These are phyloP conservation scores for Phymanthus crucifer DNA, from an alignment of 92 coral and sea anemone genomes.

Conservation along the genomic window DNA sequence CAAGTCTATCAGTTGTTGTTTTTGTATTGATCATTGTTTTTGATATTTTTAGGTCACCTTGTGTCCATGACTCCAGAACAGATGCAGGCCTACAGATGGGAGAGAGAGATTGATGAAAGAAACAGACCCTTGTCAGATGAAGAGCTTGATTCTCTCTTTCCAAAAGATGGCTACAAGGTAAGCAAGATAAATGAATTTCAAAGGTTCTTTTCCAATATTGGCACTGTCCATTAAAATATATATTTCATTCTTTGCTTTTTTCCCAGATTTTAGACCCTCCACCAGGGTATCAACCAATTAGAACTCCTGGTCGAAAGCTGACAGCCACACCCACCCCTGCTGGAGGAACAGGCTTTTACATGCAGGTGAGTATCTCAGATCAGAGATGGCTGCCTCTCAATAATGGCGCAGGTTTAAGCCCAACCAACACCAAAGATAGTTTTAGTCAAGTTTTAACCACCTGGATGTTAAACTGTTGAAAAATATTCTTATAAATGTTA, in stretches of 20 bases:
- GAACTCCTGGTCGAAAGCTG: conserved; percentile 96
- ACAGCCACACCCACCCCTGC: conserved; percentile 98
- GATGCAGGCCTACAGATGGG: conserved; percentile 99
- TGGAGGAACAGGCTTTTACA: conserved; percentile 92
- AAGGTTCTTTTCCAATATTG: background rate
- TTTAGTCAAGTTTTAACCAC: too few relatives aligned
- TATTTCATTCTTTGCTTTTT: background rate
- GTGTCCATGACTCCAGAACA: conserved; percentile 99
- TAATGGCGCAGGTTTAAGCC: too few relatives aligned
- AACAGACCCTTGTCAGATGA: conserved; percentile 93
- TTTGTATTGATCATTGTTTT: background rate
- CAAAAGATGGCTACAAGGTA: conserved; percentile 99
- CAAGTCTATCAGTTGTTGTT: background rate
- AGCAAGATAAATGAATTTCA: background rate
- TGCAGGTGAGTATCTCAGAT: conserved; percentile 65
- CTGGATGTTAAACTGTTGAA: too few relatives aligned
- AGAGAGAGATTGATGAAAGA: conserved; percentile 96
- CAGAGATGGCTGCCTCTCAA: too few relatives aligned
- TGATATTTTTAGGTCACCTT: conserved; percentile 66
- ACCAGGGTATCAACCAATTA: conserved; percentile 95
- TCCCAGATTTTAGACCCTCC: conserved; percentile 94
- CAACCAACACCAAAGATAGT: too few relatives aligned
- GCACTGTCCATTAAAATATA: background rate
- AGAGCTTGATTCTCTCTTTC: conserved; percentile 90
- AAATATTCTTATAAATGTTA: background rate